Conservation (phyloP, 2,797 vertebrate genomes). For the Saxicola maurus region DNA sequence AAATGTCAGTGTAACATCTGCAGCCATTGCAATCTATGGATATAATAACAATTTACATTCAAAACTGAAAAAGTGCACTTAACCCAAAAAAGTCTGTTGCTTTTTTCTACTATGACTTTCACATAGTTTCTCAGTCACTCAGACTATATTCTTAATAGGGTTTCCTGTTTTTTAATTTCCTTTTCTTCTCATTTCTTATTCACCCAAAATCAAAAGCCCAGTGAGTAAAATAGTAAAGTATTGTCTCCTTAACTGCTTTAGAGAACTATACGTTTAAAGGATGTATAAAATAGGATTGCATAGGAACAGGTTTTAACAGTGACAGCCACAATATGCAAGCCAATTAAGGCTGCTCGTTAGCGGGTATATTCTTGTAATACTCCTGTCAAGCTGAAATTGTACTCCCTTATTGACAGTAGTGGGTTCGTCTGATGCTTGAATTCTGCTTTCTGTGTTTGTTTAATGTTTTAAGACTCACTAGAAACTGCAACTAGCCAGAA, state of each 20-base stretch:
- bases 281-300: slow-evolving; percentile 7
- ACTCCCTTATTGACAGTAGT: slow-evolving; percentile 38
- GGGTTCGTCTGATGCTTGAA: slow-evolving; percentile 22
- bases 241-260: slow-evolving; percentile 16
- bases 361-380: slow-evolving; percentile 17
- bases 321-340: slow-evolving; percentile 52
- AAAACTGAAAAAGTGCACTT: neutral
- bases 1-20: neutral
- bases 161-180: neutral
- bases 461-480: slow-evolving; percentile 10
- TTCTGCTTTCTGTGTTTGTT: slow-evolving; percentile 24
- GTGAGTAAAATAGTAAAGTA: neutral
- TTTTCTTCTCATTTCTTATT: slow-evolving; percentile 4
- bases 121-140: neutral
- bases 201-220: slow-evolving; percentile 5
- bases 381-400: slow-evolving; percentile 36
- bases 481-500: slow-evolving; percentile 3
- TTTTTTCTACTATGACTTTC: neutral
- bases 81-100: neutral
- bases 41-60: neutral
- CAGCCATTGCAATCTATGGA: neutral
- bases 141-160: neutral
- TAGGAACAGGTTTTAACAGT: slow-evolving; percentile 47
- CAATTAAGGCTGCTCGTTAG: slow-evolving; percentile 49
- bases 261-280: slow-evolving; percentile 7